Conservation (phyloP, 1,140 invertebrate genomes). For the Drosophila bifasciata region DNA sequence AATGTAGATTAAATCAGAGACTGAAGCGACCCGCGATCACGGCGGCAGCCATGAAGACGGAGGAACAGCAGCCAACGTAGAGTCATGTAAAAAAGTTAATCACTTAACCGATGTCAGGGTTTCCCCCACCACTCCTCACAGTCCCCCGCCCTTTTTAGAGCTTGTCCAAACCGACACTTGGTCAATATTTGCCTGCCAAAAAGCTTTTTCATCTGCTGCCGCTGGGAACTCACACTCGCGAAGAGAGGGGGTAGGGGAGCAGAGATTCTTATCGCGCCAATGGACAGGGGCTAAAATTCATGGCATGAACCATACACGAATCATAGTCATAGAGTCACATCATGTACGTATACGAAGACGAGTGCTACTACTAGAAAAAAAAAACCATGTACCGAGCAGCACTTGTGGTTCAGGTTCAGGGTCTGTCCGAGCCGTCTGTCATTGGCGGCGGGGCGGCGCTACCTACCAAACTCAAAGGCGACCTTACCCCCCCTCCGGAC, state of each 20-base stretch:
- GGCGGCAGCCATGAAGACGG: conserved; percentile 19
- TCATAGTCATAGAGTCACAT: conserved; percentile 54
- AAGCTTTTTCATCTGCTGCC: conserved; percentile 45
- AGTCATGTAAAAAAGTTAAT: conserved; percentile 47
- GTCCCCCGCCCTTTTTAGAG: no score
- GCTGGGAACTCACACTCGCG: conserved; percentile 25
- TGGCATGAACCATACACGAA: conserved; percentile 41
- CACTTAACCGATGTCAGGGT: conserved; percentile 46
- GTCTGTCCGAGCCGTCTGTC: conserved; percentile 6
- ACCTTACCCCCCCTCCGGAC: conserved; percentile 68
- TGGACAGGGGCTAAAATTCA: conserved; percentile 45
- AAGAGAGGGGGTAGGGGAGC: neutral
- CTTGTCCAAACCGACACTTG: conserved; percentile 9
- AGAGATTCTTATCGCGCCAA: conserved; percentile 46
- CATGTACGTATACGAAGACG: conserved; percentile 33
- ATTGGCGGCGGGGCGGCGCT: conserved; percentile 49
- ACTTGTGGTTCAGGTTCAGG: conserved; percentile 37
- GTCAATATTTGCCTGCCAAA: conserved; percentile 38
- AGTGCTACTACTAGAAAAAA: conserved; percentile 23
- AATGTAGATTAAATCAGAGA: conserved; percentile 40
- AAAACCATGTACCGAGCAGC: conserved; percentile 15
- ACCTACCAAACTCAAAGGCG: conserved; percentile 69
- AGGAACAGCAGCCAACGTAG: conserved; percentile 34
- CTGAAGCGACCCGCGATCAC: conserved; percentile 5
- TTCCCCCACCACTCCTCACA: no score